Evolutionary conservation across 1,140 invertebrate species (phyloP), one percentile per base, ranked within the genome.

Genomic region (Drosophila chauvacae): DNA sequence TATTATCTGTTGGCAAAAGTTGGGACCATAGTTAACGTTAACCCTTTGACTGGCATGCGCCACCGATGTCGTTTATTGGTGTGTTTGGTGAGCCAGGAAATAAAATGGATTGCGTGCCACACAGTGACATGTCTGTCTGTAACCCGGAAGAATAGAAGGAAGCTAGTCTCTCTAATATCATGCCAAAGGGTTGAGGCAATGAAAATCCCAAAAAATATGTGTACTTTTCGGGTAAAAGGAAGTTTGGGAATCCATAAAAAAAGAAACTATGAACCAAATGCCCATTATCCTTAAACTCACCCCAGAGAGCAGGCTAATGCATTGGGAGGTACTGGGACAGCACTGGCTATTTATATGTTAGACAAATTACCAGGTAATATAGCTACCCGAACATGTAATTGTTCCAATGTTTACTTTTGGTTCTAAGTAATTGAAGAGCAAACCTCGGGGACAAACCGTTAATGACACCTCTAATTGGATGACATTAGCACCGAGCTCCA

Each of bases 401-500:
- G 77, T 87, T 81, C 70, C 83, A 78, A 74, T 84, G 80, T 81
- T 81, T 90, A 72, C 79, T 50, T 77, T 56, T 45, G 51, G 64
- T 13, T 18, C 61, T 18, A 53, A 56, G 42, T 91, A 90, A 86
- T 86, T 87, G 82, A 80, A 73, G 85, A 90, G 76, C 73, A 90
- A 90, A 82, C 81, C 39, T 50, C 64, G 63, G 61, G 73, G 61
- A 88, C 83, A 83, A 88, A 74, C 85, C 83, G 81, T 82, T 91
- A 91, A 91, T 91, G 90, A 91, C 90, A 91, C 90, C 83, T 87
- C 53, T 82, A 91, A 91, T 85, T 90, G 81, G 78, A 63, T 82
- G 78, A 91, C 81, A 91, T 90, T 91, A 90, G 76, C 68, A 53
- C 18, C 55, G 20, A n/a, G 9, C 23, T 37, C 14, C 7, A 10